Base-by-base conservation (phyloP, 2,888 invertebrate genomes). In the Drosophila recens region DNA sequence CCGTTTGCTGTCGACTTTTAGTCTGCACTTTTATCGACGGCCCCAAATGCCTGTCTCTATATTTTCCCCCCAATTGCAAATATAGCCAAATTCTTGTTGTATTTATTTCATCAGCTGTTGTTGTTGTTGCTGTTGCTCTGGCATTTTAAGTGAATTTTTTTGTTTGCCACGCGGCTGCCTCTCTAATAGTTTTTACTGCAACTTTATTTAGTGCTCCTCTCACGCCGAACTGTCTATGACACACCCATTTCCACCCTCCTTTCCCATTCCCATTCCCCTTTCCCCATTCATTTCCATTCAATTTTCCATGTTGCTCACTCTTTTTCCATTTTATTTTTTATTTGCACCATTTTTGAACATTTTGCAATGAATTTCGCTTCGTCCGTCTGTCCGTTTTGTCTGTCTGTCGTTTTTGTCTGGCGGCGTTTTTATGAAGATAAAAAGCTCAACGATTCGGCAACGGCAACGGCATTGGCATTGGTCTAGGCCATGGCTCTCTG, bases 361-460 rank as follows among this genome's bases (percentile, higher is more conserved):
- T 82, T 78, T 66, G 83, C 88, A 80, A 86, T 88, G 89, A 78
- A 84, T 84, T 84, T 83, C 65, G 23, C 48, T 48, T 11, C n/a
- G 79, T 67, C 67, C 64, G 64, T 23, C 45, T 20, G 42, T 48
- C 36, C 48, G 54, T 61, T 46, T 40, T 27, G 43, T 70, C 53
- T 57, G 45, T 65, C 48, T 71, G 67, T 56, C 64, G 17, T 51
- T 40, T 63, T 54, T 73, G 64, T 69, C 79, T 84, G 87, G 72
- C 62, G 52, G 70, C 71, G 70, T 83, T 86, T 83, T 83, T 86
- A 86, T 80, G 79, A 86, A 86, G 89, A 84, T 88, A 84, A 86
- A 88, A 84, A 80, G 79, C 84, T 86, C 83, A 86, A 71, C 83
- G 71, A 59, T 72, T 82, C 72, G 70, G 68, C 73, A 72, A 63